phyloP scores from a whole-genome alignment of 2,113 vertebrate genomes.

The Ciconia stormi region DNA sequence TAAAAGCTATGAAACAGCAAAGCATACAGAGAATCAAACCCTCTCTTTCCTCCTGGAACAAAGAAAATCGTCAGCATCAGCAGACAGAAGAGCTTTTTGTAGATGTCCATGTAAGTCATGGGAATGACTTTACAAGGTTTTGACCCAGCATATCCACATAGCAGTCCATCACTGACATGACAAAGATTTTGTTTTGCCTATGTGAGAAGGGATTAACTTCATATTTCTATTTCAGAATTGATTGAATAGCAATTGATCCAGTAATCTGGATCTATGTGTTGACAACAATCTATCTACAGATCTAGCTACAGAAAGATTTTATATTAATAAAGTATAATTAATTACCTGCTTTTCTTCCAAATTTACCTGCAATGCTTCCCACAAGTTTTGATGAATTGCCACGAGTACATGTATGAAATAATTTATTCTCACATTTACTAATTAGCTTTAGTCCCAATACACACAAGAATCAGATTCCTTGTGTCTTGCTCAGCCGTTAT shows the following conservation, averaged over 20 bases:
- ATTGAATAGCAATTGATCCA: background rate
- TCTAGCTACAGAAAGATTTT: background rate
- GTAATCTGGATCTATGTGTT: background rate
- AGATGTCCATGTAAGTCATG: fast-evolving
- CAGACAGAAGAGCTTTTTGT: background rate
- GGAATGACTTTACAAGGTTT: background rate
- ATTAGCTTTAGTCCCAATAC: background rate
- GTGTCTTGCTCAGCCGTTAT: background rate
- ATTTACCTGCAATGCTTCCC: background rate
- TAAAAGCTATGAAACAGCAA: background rate
- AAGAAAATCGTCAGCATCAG: background rate
- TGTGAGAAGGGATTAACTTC: background rate
- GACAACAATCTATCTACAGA: background rate
- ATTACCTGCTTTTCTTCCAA: background rate
- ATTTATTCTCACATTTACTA: background rate
- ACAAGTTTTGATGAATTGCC: background rate
- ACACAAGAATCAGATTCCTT: background rate
- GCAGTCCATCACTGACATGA: background rate
- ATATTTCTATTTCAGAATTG: background rate
- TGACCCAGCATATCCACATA: background rate
- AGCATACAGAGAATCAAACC: background rate
- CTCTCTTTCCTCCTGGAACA: background rate
- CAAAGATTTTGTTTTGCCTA: background rate
- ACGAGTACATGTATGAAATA: fast-evolving
- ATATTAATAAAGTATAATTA: background rate